Evolutionary conservation across 2,797 vertebrate species (phyloP).

Genomic region (Sebastes taczanowskii): DNA sequence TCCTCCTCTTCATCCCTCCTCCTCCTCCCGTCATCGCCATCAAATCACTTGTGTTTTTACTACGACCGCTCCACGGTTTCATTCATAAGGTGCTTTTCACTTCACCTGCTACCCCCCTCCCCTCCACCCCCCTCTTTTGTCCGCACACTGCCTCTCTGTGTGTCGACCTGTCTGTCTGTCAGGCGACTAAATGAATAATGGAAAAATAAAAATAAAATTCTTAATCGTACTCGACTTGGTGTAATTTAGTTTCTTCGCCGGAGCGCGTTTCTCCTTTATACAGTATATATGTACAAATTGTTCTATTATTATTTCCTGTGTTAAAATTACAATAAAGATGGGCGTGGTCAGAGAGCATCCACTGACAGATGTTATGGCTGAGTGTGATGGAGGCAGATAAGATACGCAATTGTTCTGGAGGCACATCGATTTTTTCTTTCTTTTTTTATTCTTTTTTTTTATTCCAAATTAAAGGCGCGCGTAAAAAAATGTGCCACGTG

Average conservation of each 20-base stretch:
- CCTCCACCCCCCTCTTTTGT: conserved; percentile 70
- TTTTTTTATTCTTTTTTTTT: neutral
- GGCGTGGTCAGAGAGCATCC: conserved; percentile 82
- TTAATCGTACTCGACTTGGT: conserved; percentile 35
- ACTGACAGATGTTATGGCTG: conserved; percentile 80
- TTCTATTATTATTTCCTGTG: conserved; percentile 60
- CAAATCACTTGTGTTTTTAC: conserved; percentile 86
- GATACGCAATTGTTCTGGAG: conserved; percentile 74
- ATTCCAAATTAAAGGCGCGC: conserved; percentile 3
- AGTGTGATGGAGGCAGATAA: conserved; percentile 79
- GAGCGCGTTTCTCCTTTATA: conserved; percentile 11
- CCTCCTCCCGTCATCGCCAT: conserved; percentile 78
- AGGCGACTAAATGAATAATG: conserved; percentile 38
- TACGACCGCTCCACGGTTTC: conserved; percentile 85
- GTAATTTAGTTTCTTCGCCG: conserved; percentile 14
- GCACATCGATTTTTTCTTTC: conserved; percentile 47
- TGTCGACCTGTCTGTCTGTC: conserved; percentile 56
- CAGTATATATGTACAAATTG: conserved; percentile 39
- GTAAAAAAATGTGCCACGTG: conserved; percentile 25
- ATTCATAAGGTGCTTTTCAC: conserved; percentile 87
- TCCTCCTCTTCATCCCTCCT: conserved; percentile 1
- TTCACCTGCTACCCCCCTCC: conserved; percentile 79
- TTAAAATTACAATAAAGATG: conserved; percentile 78
- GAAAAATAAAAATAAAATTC: conserved; percentile 24
- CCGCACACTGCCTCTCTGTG: conserved; percentile 53